Conservation (phyloP, 2,888 invertebrate species). For the Eristalis arbustorum region DNA sequence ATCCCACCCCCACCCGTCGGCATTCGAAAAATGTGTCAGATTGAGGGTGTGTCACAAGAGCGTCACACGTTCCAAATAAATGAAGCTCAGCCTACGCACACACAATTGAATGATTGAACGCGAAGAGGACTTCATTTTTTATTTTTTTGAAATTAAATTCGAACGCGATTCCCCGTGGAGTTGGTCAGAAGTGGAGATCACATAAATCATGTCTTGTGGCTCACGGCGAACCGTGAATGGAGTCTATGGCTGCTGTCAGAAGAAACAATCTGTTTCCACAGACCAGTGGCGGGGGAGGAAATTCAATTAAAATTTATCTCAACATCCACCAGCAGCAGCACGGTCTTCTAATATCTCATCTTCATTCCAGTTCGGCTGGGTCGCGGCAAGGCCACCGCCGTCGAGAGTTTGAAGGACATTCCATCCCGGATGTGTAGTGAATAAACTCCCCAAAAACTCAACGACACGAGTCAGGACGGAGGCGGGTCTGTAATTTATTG, state of each 20-base stretch:
- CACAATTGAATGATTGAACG: too few species aligned
- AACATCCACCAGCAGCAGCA: slow-evolving; percentile 13
- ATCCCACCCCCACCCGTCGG: too few species aligned
- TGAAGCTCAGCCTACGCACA: too few species aligned
- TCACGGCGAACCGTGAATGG: not conserved
- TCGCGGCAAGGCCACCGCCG: not conserved
- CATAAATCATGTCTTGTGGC: not conserved
- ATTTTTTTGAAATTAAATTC: not conserved
- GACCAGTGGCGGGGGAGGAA: not conserved
- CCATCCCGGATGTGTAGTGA: slow-evolving; percentile 18
- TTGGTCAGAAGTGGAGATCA: not conserved
- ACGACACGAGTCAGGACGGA: too few species aligned
- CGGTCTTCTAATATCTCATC: not conserved
- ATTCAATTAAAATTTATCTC: slow-evolving; percentile 64
- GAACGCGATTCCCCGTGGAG: not conserved
- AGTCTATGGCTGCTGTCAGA: not conserved
- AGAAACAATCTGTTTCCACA: not conserved
- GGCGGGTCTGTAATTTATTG: slow-evolving; percentile 51
- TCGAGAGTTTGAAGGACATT: slow-evolving; percentile 17
- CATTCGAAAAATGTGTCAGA: too few species aligned
- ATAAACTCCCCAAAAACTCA: slow-evolving; percentile 16
- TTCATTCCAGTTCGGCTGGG: not conserved
- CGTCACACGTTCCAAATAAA: too few species aligned
- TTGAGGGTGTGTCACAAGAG: too few species aligned
- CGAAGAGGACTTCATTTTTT: too few species aligned